Conservation (phyloP, 2,888 invertebrate genomes). For the Fissipunctia ypsillon region DNA sequence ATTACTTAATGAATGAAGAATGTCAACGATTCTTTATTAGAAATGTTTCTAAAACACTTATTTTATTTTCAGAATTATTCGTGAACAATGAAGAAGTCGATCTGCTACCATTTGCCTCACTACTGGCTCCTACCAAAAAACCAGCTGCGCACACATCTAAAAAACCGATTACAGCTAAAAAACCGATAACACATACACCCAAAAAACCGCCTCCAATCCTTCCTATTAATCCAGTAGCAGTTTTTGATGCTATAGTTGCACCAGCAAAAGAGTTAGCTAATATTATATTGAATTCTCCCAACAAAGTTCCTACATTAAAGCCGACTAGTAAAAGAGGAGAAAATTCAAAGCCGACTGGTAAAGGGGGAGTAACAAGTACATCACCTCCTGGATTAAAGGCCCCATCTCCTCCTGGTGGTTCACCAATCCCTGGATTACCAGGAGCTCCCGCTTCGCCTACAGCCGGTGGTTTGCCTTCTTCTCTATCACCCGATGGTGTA, state of each 20-base stretch:
- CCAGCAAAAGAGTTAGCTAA: neutral
- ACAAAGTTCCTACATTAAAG: neutral
- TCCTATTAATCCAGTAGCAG: neutral
- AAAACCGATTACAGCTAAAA: neutral
- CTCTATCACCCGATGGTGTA: neutral
- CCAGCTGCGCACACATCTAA: neutral
- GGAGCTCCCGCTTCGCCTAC: neutral
- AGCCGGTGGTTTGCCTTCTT: neutral
- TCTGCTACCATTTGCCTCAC: neutral
- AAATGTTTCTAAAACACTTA: neutral
- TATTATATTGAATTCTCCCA: neutral
- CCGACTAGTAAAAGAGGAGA: no score
- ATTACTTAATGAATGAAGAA: neutral
- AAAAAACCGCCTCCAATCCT: neutral
- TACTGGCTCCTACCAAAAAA: neutral
- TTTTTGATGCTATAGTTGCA: neutral
- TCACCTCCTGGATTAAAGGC: neutral
- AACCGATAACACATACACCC: neutral
- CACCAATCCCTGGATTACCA: constrained; percentile 3
- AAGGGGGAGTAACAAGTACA: neutral
- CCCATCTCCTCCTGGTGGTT: neutral
- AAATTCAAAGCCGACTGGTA: no score
- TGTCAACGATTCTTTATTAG: no score
- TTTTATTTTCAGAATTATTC: neutral
- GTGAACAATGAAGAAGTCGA: neutral